Base-by-base conservation (phyloP, 2,888 invertebrate species). In the Phorcus lineatus region DNA sequence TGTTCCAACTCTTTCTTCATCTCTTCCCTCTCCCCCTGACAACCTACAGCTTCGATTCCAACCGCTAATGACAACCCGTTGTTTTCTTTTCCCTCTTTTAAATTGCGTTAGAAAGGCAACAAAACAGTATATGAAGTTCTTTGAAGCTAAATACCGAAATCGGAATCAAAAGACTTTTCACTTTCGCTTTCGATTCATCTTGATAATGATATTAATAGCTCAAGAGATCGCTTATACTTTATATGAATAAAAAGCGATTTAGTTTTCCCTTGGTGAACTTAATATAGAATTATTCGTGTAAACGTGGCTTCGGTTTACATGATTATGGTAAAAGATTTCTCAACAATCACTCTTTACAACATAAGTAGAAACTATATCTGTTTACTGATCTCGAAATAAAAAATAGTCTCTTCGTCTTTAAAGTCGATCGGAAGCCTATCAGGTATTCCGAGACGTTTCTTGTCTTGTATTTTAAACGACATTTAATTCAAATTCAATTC, bases 41-140 rank as follows among this genome's bases (percentile, higher is more conserved):
- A 70, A 70, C 36, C 19, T 70, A 36, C 28, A 70, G 70, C 70
- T 40, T 24, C 19, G 40, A 70, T 70, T 70, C 36, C 36, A 67
- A 16, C 70, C 70, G 19, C 70, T 70, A 70, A 70, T 70, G 70
- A 70, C 40, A 70, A 70, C 70, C 36, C 70, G 17, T 70, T 70
- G 70, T 70, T 70, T 70, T 70, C 70, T 70, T 70, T 70, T 70
- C 40, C 36, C 70, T 36, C 31, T 40, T 70, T 70, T 36, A 31
- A 70, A 70, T 70, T 70, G 70, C 17, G 70, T 70, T 70, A 36
- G 19, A 70, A 19, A 16, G 40, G 31, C 70, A 36, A 40, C 36
- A 70, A 70, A 70, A 70, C 40, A 70, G 19, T 36, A 36, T 19
- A 19, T 11, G 19, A 19, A 31, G 70, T 36, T 19, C 70, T 70